These are phyloP conservation scores for Tachina lurida DNA, from an alignment of 2,888 invertebrate species.

Conservation along the genomic window DNA sequence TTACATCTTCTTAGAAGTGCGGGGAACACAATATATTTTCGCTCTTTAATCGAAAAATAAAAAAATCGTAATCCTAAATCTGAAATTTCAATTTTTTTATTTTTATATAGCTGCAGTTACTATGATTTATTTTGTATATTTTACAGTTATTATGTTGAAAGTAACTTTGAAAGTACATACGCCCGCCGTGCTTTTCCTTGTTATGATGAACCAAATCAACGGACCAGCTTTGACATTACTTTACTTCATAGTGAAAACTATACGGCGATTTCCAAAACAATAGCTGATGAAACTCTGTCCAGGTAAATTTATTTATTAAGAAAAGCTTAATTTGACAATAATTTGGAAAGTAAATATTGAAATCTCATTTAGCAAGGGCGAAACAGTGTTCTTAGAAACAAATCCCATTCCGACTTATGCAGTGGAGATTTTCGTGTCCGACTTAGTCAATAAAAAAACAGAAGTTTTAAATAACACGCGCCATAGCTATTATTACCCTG, in stretches of 20 bases:
- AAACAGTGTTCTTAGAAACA: constrained; percentile 82
- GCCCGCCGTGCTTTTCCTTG: background rate
- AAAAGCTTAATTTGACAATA: background rate
- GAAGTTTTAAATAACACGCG: constrained; percentile 74
- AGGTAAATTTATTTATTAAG: constrained; percentile 52
- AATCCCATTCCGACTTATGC: constrained; percentile 90
- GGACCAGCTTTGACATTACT: constrained; percentile 71
- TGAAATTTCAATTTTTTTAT: too few relatives aligned
- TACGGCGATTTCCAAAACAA: constrained; percentile 83
- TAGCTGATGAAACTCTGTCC: constrained; percentile 58
- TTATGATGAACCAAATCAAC: constrained; percentile 3
- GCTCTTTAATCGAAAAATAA: too few relatives aligned
- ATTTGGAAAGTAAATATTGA: background rate
- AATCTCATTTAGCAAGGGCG: constrained; percentile 36
- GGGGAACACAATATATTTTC: too few relatives aligned
- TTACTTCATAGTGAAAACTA: constrained; percentile 78
- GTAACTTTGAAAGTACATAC: background rate
- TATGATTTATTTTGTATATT: too few relatives aligned
- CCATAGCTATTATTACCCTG: constrained; percentile 80
- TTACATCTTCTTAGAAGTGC: too few relatives aligned
- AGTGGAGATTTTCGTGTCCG: constrained; percentile 89
- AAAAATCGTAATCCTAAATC: too few relatives aligned
- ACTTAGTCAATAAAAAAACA: constrained; percentile 81
- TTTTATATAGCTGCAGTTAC: too few relatives aligned
- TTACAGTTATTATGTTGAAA: constrained; percentile 50